Conservation (phyloP, 1,140 invertebrate genomes). For the Nephotettix cincticeps region DNA sequence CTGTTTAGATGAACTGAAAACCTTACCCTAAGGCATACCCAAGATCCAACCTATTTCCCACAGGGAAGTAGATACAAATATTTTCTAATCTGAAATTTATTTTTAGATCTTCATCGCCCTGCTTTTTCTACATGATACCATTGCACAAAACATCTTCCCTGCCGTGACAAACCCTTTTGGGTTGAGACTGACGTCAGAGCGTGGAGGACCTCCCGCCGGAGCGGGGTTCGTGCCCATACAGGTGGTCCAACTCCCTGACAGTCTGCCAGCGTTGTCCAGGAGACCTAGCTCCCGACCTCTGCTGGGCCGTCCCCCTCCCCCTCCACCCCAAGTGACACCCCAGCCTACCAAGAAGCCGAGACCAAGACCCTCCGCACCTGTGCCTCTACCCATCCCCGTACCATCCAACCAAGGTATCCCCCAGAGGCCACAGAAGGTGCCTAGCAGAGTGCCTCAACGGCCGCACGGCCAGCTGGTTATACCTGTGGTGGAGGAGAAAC, state of each 20-base stretch:
- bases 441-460: neutral
- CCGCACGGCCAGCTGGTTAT: neutral
- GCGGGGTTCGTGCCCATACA: conserved; percentile 16
- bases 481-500: neutral
- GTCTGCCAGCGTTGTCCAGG: neutral
- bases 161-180: too few species aligned
- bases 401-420: neutral
- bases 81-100: too few species aligned
- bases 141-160: too few species aligned
- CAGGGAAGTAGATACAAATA: too few species aligned
- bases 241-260: neutral
- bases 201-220: neutral
- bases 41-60: too few species aligned
- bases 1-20: too few species aligned
- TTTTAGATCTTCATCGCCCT: too few species aligned
- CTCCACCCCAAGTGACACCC: neutral
- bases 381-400: neutral
- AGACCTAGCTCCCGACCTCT: neutral
- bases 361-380: neutral
- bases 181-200: conserved; percentile 10
- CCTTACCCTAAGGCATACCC: too few species aligned
- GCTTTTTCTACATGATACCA: too few species aligned
- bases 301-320: neutral
- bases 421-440: neutral
- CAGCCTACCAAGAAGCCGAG: neutral